phyloP scores from a whole-genome alignment of 2,888 invertebrate species.

The Gryllus longicercus region DNA sequence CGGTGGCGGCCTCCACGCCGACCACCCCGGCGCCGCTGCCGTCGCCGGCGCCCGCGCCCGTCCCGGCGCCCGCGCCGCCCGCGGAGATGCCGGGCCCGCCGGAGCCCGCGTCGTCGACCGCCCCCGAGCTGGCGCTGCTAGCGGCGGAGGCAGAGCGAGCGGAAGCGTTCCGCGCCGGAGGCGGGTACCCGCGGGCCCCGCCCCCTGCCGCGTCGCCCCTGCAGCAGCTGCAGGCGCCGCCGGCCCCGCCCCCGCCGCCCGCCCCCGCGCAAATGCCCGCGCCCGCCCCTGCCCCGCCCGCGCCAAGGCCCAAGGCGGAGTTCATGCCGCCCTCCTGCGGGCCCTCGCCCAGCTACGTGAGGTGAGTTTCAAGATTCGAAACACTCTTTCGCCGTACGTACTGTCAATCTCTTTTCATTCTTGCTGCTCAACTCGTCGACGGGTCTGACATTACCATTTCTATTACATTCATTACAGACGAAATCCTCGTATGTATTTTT shows the following conservation, averaged over 20 bases:
- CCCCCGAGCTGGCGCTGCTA: slow-evolving; percentile 40
- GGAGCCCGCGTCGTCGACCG: not conserved
- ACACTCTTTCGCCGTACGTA: too few relatives aligned
- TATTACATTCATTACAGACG: too few relatives aligned
- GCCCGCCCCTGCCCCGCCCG: not conserved
- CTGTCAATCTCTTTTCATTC: too few relatives aligned
- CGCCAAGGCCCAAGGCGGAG: slow-evolving; percentile 47
- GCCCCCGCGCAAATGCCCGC: not conserved
- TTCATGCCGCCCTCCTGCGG: slow-evolving; percentile 48
- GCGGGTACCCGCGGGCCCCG: not conserved
- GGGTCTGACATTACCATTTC: too few relatives aligned
- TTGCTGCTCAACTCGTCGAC: too few relatives aligned
- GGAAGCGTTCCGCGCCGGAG: slow-evolving; percentile 40
- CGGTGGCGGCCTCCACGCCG: not conserved
- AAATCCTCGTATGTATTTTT: too few relatives aligned
- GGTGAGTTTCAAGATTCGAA: slow-evolving; percentile 39
- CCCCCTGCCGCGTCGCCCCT: not conserved
- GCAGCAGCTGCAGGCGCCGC: slow-evolving; percentile 23
- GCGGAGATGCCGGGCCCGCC: slow-evolving; percentile 4
- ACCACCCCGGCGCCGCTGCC: not conserved
- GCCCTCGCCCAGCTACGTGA: slow-evolving; percentile 47
- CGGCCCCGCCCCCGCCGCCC: slow-evolving; percentile 11
- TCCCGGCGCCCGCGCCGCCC: not conserved
- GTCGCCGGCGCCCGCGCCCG: not conserved
- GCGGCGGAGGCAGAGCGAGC: slow-evolving; percentile 50